Evolutionary conservation across 2,888 invertebrate species (phyloP).

Genomic region (Heteromurus nitidus): DNA sequence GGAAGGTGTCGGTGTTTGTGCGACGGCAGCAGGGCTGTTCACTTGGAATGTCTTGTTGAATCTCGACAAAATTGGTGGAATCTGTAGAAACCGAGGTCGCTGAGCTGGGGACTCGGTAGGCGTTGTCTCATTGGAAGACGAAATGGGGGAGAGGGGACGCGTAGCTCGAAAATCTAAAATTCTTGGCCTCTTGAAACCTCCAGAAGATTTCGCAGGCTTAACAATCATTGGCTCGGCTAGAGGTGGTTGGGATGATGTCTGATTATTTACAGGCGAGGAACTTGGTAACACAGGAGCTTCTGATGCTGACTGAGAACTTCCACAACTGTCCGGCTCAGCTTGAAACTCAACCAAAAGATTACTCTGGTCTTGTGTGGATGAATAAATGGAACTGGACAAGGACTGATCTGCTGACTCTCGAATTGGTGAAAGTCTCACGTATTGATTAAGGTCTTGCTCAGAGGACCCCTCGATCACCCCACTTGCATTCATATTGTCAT

Average conservation of each 20-base stretch:
- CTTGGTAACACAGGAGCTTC: neutral
- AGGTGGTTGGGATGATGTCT: neutral
- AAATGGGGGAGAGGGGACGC: slow-evolving; percentile 75
- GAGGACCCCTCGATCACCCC: slow-evolving; percentile 74
- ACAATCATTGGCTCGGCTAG: slow-evolving; percentile 31
- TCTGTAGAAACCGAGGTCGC: slow-evolving; percentile 73
- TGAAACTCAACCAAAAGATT: slow-evolving; percentile 65
- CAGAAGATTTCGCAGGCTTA: slow-evolving; percentile 25
- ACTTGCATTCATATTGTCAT: slow-evolving; percentile 80
- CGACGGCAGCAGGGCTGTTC: slow-evolving; percentile 45
- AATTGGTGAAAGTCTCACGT: slow-evolving; percentile 68
- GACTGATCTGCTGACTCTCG: slow-evolving; percentile 69
- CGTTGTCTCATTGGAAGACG: slow-evolving; percentile 78
- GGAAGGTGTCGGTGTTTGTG: slow-evolving; percentile 68
- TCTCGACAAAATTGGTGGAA: slow-evolving; percentile 64
- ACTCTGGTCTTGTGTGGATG: slow-evolving; percentile 61
- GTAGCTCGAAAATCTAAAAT: slow-evolving; percentile 32
- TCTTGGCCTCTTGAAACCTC: slow-evolving; percentile 37
- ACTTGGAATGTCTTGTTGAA: slow-evolving; percentile 69
- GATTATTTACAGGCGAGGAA: neutral
- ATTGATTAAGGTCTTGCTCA: slow-evolving; percentile 48
- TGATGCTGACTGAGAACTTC: slow-evolving; percentile 14
- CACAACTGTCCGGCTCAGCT: slow-evolving; percentile 43
- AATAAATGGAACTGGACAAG: slow-evolving; percentile 49
- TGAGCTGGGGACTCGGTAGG: slow-evolving; percentile 76